Conservation (phyloP, 2,888 invertebrate species). For the Phytoseiulus persimilis region DNA sequence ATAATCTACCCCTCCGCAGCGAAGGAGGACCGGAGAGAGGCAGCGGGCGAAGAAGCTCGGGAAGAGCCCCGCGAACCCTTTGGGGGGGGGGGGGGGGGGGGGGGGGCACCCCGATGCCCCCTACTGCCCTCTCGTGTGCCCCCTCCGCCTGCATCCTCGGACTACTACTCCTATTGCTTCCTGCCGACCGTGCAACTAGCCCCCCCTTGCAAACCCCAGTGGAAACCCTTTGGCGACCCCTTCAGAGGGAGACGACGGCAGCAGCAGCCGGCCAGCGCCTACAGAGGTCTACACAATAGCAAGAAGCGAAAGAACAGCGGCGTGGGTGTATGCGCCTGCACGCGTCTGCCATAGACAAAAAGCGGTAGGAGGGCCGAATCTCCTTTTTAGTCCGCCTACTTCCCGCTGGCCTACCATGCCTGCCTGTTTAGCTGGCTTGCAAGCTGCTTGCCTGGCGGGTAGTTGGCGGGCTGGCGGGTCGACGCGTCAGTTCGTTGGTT, state of each 20-base stretch:
- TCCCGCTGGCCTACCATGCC: neutral
- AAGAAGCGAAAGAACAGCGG: constrained; percentile 5
- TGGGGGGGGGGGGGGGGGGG: no score
- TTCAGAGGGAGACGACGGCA: neutral
- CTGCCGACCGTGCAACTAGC: neutral
- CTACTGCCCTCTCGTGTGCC: neutral
- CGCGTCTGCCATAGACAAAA: neutral
- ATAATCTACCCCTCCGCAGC: neutral
- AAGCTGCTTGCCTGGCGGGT: neutral
- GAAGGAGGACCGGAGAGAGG: neutral
- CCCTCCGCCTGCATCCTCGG: neutral
- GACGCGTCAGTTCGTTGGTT: neutral
- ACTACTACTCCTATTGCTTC: neutral
- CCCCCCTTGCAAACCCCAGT: neutral
- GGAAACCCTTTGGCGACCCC: neutral
- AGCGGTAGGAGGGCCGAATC: neutral
- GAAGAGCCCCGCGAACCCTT: neutral
- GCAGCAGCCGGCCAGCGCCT: neutral
- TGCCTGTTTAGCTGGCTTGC: neutral
- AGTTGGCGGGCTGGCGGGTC: neutral
- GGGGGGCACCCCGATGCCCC: neutral
- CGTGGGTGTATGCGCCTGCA: neutral
- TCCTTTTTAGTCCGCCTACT: constrained; percentile 5
- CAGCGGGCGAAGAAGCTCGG: neutral
- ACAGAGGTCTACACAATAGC: neutral